Percentiles rank a stretch among this genome's conserved stretches.
Conservation (phyloP, 2,797 vertebrate genomes). For the Eulemur rubriventer region DNA sequence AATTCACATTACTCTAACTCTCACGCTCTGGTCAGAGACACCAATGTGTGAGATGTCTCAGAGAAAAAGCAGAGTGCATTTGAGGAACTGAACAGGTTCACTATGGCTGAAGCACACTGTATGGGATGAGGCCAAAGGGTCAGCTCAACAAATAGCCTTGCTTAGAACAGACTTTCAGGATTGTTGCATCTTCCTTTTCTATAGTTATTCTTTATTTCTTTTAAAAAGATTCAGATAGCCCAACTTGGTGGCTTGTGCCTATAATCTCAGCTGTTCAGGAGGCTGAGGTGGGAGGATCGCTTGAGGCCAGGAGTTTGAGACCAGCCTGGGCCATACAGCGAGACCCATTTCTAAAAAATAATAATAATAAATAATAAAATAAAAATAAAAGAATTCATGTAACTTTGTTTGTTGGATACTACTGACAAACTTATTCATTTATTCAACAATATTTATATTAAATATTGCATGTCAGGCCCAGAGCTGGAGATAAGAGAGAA, state of each 20-base stretch:
- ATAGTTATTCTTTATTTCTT: not conserved
- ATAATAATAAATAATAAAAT: not conserved
- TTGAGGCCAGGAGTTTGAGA: not conserved
- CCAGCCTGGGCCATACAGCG: not conserved
- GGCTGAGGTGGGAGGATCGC: not conserved
- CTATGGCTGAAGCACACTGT: not conserved
- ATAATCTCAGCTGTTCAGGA: not conserved
- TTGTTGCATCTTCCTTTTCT: not conserved
- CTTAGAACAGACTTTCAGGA: not conserved
- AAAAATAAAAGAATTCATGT: not conserved
- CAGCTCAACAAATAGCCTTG: not conserved
- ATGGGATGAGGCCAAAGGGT: not conserved
- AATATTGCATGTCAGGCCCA: not conserved
- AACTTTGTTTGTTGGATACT: not conserved
- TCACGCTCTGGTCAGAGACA: not conserved
- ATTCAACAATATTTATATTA: conserved; percentile 16
- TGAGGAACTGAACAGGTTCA: not conserved
- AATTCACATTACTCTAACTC: not conserved
- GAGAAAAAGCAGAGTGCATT: not conserved
- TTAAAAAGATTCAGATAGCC: not conserved
- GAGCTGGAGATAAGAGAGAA: not conserved
- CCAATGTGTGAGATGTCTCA: not conserved
- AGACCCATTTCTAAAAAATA: not conserved
- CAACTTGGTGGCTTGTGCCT: not conserved
- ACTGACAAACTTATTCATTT: not conserved